Evolutionary conservation across 2,888 invertebrate genomes (phyloP).

Genomic region (Catocala nupta): DNA sequence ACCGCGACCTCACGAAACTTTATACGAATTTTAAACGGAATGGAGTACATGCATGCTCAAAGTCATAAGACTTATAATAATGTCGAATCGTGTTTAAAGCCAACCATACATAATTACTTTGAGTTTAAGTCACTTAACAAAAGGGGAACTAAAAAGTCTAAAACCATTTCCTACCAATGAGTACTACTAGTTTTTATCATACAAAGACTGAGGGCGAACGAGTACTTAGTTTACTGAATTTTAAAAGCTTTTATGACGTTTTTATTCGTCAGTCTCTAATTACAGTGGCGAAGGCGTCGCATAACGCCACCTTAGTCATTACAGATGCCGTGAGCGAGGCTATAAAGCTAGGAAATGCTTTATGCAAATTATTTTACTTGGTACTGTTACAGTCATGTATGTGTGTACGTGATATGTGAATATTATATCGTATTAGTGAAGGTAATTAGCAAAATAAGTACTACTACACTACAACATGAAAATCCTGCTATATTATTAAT

Average conservation of each 20-base stretch:
- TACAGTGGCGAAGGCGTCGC: constrained; percentile 78
- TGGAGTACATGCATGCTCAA: too few species aligned
- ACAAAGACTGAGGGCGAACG: constrained; percentile 41
- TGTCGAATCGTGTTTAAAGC: too few species aligned
- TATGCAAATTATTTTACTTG: constrained; percentile 78
- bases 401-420: constrained; percentile 37
- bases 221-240: constrained; percentile 61
- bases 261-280: constrained; percentile 76
- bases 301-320: constrained; percentile 79
- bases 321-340: constrained; percentile 79
- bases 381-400: constrained; percentile 22
- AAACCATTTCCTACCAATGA: constrained; percentile 28
- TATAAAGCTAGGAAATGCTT: constrained; percentile 78
- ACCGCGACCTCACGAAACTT: too few species aligned
- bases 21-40: too few species aligned
- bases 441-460: constrained; percentile 40
- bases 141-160: constrained; percentile 27
- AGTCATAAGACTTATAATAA: too few species aligned
- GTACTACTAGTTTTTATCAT: constrained; percentile 35
- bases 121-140: constrained; percentile 1
- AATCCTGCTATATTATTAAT: neutral
- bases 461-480: neutral
- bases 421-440: constrained; percentile 15
- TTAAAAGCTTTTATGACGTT: constrained; percentile 70
- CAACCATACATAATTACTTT: neutral